phyloP scores from a whole-genome alignment of 2,888 invertebrate species.

The Drosophila kambysellisi region DNA sequence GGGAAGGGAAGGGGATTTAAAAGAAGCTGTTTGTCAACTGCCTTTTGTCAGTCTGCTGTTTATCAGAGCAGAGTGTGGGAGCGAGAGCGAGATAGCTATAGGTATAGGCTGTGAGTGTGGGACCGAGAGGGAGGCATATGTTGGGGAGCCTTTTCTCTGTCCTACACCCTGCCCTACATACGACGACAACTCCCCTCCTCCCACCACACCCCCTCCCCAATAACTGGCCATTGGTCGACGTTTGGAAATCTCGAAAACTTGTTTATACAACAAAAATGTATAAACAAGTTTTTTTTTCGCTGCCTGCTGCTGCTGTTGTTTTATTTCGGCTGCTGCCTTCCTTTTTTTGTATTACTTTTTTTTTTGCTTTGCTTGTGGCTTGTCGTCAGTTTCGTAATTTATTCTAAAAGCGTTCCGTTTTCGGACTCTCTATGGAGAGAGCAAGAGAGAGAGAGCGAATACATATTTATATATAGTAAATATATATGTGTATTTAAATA shows the following conservation, averaged over 20 bases:
- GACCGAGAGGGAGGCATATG: background rate
- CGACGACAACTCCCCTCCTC: conserved; percentile 40
- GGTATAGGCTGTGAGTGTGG: background rate
- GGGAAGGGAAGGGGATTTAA: background rate
- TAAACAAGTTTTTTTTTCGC: conserved; percentile 72
- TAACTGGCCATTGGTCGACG: conserved; percentile 58
- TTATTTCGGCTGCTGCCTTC: conserved; percentile 60
- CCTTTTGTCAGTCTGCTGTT: conserved; percentile 14
- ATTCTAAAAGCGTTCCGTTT: conserved; percentile 81
- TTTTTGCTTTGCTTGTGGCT: conserved; percentile 61
- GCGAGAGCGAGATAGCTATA: background rate
- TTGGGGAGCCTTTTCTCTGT: conserved; percentile 33
- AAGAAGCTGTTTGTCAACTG: conserved; percentile 70
- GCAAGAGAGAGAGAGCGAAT: conserved; percentile 40
- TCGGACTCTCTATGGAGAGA: conserved; percentile 65
- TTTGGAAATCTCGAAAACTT: conserved; percentile 81
- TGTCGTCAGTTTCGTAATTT: conserved; percentile 80
- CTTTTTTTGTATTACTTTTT: conserved; percentile 29
- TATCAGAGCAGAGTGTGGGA: background rate
- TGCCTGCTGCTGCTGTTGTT: conserved; percentile 28
- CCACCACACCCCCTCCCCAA: background rate
- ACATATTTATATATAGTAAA: conserved; percentile 43
- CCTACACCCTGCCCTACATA: conserved; percentile 65
- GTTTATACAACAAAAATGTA: conserved; percentile 75
- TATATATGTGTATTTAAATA: conserved; percentile 42